Conservation (phyloP, 2,797 vertebrate genomes). For the Danio kyathit region DNA sequence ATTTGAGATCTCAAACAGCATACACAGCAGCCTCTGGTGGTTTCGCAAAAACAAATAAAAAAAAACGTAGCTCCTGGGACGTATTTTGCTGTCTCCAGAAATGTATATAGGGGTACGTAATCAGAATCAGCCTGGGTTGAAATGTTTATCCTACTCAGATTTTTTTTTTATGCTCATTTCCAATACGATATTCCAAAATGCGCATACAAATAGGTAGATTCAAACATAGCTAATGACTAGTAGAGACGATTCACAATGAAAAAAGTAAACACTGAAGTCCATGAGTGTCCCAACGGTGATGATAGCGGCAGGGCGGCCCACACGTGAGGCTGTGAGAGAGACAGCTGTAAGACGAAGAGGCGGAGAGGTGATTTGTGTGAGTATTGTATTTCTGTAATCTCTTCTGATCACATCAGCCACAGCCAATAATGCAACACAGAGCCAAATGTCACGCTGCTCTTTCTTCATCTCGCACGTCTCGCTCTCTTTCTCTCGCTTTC, state of each 20-base stretch:
- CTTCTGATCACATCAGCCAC: constrained; percentile 80
- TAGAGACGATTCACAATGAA: constrained; percentile 4
- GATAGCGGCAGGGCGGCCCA: constrained; percentile 18
- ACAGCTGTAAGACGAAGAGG: constrained; percentile 34
- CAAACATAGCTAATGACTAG: neutral
- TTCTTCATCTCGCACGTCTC: constrained; percentile 69
- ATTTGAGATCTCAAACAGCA: too few species aligned
- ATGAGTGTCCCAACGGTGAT: constrained; percentile 2
- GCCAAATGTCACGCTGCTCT: constrained; percentile 77
- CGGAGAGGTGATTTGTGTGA: constrained; percentile 73
- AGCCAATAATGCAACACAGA: constrained; percentile 79
- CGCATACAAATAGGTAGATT: too few species aligned
- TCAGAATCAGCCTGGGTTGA: too few species aligned
- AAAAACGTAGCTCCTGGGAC: too few species aligned
- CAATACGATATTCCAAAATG: too few species aligned
- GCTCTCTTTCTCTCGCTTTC: constrained; percentile 54
- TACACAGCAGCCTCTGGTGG: too few species aligned
- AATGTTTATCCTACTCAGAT: too few species aligned
- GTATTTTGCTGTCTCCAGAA: too few species aligned
- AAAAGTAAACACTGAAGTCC: constrained; percentile 8
- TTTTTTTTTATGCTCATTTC: too few species aligned
- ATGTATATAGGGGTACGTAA: too few species aligned
- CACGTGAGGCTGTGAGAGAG: constrained; percentile 22
- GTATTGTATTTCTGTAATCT: constrained; percentile 82
- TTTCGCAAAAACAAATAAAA: too few species aligned